These are phyloP conservation scores for Augochlora pura DNA, from an alignment of 1,140 invertebrate species.

Conservation along the genomic window DNA sequence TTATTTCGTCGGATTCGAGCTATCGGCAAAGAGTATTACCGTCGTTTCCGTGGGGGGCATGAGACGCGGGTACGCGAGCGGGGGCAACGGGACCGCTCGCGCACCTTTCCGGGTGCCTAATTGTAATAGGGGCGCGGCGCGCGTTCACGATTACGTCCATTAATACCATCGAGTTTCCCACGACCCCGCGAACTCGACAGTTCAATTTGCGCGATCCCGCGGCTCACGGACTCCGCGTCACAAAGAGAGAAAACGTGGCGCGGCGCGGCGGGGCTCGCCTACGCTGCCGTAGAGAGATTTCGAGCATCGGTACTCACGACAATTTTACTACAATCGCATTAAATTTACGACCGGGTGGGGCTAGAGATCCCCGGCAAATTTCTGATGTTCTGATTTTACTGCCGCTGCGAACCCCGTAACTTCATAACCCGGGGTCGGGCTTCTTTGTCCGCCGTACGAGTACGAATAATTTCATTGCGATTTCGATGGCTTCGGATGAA, in stretches of 20 bases:
- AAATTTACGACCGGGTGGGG: conserved; percentile 7
- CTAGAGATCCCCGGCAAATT: background rate
- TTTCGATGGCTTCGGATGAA: conserved; percentile 21
- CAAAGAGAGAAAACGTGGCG: background rate
- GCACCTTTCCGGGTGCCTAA: background rate
- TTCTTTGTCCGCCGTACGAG: background rate
- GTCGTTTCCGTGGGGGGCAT: too few relatives aligned
- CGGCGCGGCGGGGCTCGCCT: too few relatives aligned
- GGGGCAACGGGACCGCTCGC: background rate
- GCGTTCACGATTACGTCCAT: background rate
- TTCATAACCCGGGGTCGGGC: conserved; percentile 20
- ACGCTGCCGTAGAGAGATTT: background rate
- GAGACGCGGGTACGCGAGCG: too few relatives aligned
- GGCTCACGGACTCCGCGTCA: background rate
- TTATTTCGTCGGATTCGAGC: background rate
- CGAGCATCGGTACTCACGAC: background rate
- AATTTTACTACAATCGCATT: conserved; percentile 30
- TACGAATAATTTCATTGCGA: conserved; percentile 33
- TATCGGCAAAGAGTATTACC: background rate
- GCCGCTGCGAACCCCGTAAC: conserved; percentile 15
- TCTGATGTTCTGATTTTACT: conserved; percentile 35
- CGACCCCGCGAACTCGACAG: background rate
- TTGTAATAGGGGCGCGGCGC: background rate
- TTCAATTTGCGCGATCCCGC: background rate
- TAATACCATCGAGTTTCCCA: background rate